phyloP scores from a whole-genome alignment of 2,113 vertebrate species.

The Kryptolebias marmoratus region DNA sequence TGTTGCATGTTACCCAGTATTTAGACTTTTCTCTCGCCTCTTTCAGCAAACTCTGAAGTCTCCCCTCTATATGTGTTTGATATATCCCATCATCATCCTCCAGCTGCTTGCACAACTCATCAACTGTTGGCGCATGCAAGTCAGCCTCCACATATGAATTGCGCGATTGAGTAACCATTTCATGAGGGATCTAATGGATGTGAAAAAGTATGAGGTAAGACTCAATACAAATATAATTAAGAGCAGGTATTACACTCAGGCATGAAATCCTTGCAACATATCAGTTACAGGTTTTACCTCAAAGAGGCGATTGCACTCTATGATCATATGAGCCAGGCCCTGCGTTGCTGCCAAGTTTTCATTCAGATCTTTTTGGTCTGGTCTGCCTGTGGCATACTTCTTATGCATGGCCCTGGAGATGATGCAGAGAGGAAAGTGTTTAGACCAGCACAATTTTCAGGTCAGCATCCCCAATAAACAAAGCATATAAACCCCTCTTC shows the following conservation, averaged over 20 bases:
- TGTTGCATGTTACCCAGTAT: constrained; percentile 90
- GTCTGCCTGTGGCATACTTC: constrained; percentile 94
- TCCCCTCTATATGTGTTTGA: constrained; percentile 85
- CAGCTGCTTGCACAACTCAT: constrained; percentile 87
- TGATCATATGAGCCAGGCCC: constrained; percentile 97
- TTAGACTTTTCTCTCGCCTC: constrained; percentile 95
- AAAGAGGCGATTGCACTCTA: constrained; percentile 93
- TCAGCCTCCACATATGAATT: constrained; percentile 93
- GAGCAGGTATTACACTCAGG: constrained; percentile 14
- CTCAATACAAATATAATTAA: constrained; percentile 18
- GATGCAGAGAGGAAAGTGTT: constrained; percentile 52
- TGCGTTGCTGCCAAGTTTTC: constrained; percentile 96
- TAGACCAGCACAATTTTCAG: constrained; percentile 33
- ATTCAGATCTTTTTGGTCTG: constrained; percentile 97
- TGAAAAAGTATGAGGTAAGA: constrained; percentile 19
- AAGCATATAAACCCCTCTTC: constrained; percentile 56
- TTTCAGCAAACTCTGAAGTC: constrained; percentile 89
- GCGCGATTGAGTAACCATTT: constrained; percentile 92
- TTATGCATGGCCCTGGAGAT: constrained; percentile 93
- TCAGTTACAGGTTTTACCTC: constrained; percentile 81
- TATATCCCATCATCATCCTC: constrained; percentile 88
- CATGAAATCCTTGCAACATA: constrained; percentile 31
- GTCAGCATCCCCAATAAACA: constrained; percentile 30
- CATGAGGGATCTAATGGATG: constrained; percentile 87
- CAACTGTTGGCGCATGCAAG: constrained; percentile 86